Evolutionary conservation across 2,113 vertebrate species (phyloP).

Genomic region (Thamnaconus septentrionalis): DNA sequence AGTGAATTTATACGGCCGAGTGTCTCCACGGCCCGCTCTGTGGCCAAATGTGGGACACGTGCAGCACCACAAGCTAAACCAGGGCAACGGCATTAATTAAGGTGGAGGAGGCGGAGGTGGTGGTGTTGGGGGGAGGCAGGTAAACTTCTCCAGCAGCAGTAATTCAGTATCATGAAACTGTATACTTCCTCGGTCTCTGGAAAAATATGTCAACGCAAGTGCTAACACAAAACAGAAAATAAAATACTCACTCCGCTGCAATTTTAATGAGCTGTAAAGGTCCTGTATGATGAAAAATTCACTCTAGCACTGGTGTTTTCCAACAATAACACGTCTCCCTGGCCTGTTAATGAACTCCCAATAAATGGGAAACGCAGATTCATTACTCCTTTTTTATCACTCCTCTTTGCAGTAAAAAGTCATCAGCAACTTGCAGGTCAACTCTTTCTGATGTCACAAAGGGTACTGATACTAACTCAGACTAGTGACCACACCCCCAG

Average conservation of each 20-base stretch:
- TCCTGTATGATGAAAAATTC: neutral
- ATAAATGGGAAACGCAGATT: no score
- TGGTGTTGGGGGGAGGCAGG: constrained; percentile 23
- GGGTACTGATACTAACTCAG: no score
- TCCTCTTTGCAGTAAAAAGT: no score
- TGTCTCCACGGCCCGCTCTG: constrained; percentile 43
- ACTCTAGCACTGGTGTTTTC: no score
- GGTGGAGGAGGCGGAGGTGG: neutral
- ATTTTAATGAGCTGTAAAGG: neutral
- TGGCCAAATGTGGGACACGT: constrained; percentile 55
- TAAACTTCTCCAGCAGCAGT: constrained; percentile 44
- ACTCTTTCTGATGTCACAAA: no score
- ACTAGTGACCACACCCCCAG: no score
- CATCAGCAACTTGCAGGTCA: no score
- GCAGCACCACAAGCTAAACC: constrained; percentile 52
- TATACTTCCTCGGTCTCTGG: constrained; percentile 43
- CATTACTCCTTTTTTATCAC: no score
- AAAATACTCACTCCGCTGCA: neutral
- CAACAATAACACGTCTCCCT: no score
- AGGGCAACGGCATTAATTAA: constrained; percentile 53
- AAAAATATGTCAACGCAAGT: constrained; percentile 37
- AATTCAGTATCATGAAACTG: constrained; percentile 59
- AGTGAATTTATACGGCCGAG: constrained; percentile 61
- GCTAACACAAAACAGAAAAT: constrained; percentile 18
- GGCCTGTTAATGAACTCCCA: no score